Conservation (phyloP, 2,113 vertebrate genomes). For the Pyrgilauda ruficollis region DNA sequence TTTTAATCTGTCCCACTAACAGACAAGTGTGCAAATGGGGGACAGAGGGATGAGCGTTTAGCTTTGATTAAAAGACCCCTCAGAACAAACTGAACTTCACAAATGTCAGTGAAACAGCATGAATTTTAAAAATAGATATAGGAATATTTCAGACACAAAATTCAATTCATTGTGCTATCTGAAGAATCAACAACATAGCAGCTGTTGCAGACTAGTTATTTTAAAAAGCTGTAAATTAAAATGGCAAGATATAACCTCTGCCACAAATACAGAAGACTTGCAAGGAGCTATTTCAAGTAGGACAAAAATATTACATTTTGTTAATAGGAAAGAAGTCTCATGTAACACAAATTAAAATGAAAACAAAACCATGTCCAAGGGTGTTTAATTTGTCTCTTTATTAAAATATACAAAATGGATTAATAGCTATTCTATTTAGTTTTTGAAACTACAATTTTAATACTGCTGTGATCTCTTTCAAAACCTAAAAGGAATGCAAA, state of each 20-base stretch:
- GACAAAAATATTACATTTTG: background rate
- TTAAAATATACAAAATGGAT: background rate
- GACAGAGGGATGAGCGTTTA: background rate
- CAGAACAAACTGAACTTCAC: background rate
- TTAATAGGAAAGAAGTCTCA: background rate
- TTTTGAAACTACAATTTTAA: background rate
- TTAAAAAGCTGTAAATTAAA: background rate
- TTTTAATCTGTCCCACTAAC: background rate
- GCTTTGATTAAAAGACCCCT: background rate
- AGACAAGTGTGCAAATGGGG: background rate
- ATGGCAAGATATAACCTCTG: background rate
- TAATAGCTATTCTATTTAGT: background rate
- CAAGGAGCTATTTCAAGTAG: background rate
- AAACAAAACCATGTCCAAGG: background rate
- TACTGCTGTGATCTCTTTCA: background rate
- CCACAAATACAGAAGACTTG: background rate
- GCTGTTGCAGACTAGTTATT: background rate
- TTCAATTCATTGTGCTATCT: background rate
- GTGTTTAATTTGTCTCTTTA: background rate
- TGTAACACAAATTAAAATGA: background rate
- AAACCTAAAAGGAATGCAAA: background rate
- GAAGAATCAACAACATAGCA: background rate
- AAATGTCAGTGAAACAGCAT: background rate
- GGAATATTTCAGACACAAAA: background rate
- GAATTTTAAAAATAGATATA: background rate